Percentiles rank a stretch among this genome's conserved stretches.
These are phyloP conservation scores for Danio jaintianensis DNA, from an alignment of 2,797 vertebrate species.

Conservation along the genomic window DNA sequence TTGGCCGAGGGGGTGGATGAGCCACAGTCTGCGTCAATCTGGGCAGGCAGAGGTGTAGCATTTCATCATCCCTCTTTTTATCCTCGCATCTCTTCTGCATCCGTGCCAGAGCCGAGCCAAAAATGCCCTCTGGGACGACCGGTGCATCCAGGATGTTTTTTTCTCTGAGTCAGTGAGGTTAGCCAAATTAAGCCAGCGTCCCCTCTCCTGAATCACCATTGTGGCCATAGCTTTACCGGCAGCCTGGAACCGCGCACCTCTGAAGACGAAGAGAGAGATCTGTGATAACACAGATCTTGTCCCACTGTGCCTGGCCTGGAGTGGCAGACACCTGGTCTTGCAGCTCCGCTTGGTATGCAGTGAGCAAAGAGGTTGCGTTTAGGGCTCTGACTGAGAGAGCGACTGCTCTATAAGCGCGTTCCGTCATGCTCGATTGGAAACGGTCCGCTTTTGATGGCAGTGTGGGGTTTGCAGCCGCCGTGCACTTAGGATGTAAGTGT, in stretches of 20 bases:
- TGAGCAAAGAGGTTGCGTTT: too few species aligned
- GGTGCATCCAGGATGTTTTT: background rate
- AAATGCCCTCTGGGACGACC: slow-evolving; percentile 11
- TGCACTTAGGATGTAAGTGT: too few species aligned
- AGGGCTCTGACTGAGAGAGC: too few species aligned
- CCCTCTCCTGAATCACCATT: background rate
- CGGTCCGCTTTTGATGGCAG: too few species aligned
- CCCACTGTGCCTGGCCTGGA: background rate
- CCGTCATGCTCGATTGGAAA: too few species aligned
- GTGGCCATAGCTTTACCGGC: background rate
- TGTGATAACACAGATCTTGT: background rate
- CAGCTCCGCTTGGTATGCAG: background rate
- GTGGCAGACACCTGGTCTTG: background rate
- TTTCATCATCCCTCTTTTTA: slow-evolving; percentile 53
- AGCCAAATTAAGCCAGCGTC: background rate
- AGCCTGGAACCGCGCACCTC: background rate
- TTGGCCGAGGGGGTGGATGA: background rate
- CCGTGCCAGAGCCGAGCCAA: slow-evolving; percentile 49
- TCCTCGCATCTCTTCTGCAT: slow-evolving; percentile 18
- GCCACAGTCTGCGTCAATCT: background rate
- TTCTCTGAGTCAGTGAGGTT: background rate
- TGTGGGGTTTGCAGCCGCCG: too few species aligned
- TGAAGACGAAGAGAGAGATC: background rate
- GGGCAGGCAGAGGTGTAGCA: too few species aligned
- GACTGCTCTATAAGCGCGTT: too few species aligned